Evolutionary conservation across 2,797 vertebrate species (phyloP).

Genomic region (Melopsittacus undulatus): DNA sequence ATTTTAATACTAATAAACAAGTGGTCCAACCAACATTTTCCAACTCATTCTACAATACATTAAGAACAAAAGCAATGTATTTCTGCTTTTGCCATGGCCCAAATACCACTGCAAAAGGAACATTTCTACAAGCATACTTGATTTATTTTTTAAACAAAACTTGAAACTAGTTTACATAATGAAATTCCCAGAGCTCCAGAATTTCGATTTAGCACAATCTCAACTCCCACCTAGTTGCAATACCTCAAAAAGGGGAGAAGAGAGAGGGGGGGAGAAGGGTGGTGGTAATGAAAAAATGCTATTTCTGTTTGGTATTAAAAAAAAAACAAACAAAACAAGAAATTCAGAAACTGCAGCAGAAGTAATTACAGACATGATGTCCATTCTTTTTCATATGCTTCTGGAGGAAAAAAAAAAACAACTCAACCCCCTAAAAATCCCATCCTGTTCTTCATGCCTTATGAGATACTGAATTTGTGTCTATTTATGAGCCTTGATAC

Average conservation of each 20-base stretch:
- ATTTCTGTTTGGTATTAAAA: neutral
- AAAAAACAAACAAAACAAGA: neutral
- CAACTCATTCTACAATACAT: neutral
- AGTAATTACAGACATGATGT: neutral
- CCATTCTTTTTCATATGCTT: neutral
- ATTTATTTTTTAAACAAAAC: conserved; percentile 4
- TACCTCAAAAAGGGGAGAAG: neutral
- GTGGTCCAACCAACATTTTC: neutral
- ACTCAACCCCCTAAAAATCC: neutral
- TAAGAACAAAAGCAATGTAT: neutral
- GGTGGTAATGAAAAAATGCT: neutral
- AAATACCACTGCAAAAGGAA: neutral
- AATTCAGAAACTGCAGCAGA: neutral
- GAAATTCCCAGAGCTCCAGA: neutral
- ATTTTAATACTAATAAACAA: neutral
- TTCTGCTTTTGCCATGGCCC: neutral
- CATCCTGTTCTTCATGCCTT: neutral
- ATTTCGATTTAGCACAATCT: neutral
- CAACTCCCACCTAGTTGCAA: neutral
- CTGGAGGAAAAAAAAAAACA: neutral
- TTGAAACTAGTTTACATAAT: neutral
- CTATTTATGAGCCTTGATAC: neutral
- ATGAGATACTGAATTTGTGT: neutral
- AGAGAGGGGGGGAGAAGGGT: neutral
- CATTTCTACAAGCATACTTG: neutral